phyloP scores from a whole-genome alignment of 2,113 vertebrate species.

The Scolopax mira region DNA sequence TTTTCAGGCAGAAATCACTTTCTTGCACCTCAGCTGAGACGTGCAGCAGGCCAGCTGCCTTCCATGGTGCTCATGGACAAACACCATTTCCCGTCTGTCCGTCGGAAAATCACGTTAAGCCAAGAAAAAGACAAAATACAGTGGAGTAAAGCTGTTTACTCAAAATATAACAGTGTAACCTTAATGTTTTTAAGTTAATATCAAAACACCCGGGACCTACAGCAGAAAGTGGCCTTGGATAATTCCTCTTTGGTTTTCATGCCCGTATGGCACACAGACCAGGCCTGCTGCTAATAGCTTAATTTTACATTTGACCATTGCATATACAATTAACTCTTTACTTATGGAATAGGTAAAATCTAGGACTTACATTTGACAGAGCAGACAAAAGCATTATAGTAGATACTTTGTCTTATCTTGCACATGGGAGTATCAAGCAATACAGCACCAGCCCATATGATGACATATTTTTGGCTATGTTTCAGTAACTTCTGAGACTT shows the following conservation, averaged over 20 bases:
- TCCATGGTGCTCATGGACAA: neutral
- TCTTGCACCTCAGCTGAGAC: neutral
- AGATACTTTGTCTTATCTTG: neutral
- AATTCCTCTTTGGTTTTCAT: neutral
- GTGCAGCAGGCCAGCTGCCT: neutral
- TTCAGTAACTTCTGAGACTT: neutral
- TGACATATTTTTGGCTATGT: neutral
- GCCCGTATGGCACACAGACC: neutral
- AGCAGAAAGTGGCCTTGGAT: neutral
- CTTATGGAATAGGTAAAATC: neutral
- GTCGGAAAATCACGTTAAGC: neutral
- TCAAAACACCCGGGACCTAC: neutral
- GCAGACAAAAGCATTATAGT: neutral
- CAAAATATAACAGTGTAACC: neutral
- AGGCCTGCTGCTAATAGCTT: neutral
- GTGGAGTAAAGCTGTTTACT: neutral
- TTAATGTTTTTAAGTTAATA: neutral
- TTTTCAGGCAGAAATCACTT: neutral
- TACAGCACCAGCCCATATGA: neutral
- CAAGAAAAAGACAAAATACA: neutral
- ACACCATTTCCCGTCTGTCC: neutral
- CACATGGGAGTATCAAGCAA: neutral
- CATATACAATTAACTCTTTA: neutral
- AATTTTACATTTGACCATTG: neutral
- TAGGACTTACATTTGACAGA: neutral